These are phyloP conservation scores for Drosophila barbarae DNA, from an alignment of 2,888 invertebrate species.

Conservation along the genomic window DNA sequence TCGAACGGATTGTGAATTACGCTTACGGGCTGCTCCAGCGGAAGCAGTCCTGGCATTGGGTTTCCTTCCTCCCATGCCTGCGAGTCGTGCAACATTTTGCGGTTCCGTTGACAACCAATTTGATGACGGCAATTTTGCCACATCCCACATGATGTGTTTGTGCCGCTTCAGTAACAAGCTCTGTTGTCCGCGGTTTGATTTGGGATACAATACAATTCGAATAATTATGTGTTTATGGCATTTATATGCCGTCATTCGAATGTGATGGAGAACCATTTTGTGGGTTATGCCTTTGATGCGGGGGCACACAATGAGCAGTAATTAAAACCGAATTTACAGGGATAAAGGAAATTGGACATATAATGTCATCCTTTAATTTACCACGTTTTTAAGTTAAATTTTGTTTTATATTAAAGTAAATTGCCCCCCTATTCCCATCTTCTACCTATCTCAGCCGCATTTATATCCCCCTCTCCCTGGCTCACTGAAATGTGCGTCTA, in stretches of 20 bases:
- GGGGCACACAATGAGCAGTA: neutral
- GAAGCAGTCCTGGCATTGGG: conserved; percentile 37
- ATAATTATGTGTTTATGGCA: conserved; percentile 43
- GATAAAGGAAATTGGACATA: neutral
- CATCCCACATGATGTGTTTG: conserved; percentile 29
- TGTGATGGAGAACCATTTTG: conserved; percentile 9
- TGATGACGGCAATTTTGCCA: conserved; percentile 48
- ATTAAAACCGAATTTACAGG: neutral
- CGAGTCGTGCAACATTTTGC: conserved; percentile 37
- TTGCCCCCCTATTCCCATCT: neutral
- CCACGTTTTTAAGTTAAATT: too few species aligned
- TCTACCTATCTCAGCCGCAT: neutral
- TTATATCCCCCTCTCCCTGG: neutral
- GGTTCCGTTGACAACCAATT: conserved; percentile 48
- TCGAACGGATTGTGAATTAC: conserved; percentile 20
- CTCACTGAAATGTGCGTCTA: neutral
- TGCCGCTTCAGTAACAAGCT: conserved; percentile 19
- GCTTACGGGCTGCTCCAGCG: conserved; percentile 24
- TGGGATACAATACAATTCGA: conserved; percentile 33
- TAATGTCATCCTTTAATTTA: neutral
- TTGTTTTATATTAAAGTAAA: too few species aligned
- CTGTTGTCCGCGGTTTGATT: conserved; percentile 32
- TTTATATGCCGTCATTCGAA: conserved; percentile 17
- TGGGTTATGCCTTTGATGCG: conserved; percentile 7
- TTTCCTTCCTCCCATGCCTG: conserved; percentile 36